These are phyloP conservation scores for Festucalex cinctus DNA, from an alignment of 2,113 vertebrate species.

Conservation along the genomic window DNA sequence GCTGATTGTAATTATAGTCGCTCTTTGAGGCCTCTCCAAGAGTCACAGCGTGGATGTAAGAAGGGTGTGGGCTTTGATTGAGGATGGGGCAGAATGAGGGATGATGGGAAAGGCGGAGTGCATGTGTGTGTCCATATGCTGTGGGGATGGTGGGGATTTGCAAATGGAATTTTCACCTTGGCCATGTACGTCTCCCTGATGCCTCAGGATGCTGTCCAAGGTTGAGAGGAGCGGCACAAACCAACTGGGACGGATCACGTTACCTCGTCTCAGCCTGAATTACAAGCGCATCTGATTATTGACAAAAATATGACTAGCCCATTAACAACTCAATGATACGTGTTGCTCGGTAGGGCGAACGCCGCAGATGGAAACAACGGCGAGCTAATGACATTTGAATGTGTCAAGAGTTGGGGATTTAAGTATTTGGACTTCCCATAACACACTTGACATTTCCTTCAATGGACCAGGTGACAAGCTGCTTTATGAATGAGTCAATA, in stretches of 20 bases:
- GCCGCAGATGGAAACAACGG: slow-evolving; percentile 15
- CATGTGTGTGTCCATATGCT: slow-evolving; percentile 63
- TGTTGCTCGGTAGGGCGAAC: slow-evolving; percentile 12
- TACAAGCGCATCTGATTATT: slow-evolving; percentile 18
- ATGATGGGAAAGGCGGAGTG: slow-evolving; percentile 53
- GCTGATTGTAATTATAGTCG: slow-evolving; percentile 60
- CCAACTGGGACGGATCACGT: slow-evolving; percentile 12
- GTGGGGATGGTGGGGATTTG: slow-evolving; percentile 54
- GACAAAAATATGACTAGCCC: slow-evolving; percentile 36
- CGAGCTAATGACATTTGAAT: slow-evolving; percentile 20
- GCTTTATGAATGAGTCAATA: slow-evolving; percentile 24
- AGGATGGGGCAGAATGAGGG: slow-evolving; percentile 38
- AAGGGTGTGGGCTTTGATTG: slow-evolving; percentile 45
- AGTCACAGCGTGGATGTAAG: slow-evolving; percentile 27
- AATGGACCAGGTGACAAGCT: slow-evolving; percentile 11
- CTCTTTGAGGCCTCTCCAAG: slow-evolving; percentile 43
- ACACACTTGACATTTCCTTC: slow-evolving; percentile 42
- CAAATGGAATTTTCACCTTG: slow-evolving; percentile 59
- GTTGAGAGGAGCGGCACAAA: slow-evolving; percentile 30
- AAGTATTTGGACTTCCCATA: slow-evolving; percentile 31
- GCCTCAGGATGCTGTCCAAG: slow-evolving; percentile 48
- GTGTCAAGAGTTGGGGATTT: slow-evolving; percentile 24
- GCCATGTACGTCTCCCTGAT: slow-evolving; percentile 32
- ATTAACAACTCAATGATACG: slow-evolving; percentile 42
- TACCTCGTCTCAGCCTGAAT: neutral